phyloP scores from a whole-genome alignment of 2,888 invertebrate genomes.

The Napeogenes inachia region DNA sequence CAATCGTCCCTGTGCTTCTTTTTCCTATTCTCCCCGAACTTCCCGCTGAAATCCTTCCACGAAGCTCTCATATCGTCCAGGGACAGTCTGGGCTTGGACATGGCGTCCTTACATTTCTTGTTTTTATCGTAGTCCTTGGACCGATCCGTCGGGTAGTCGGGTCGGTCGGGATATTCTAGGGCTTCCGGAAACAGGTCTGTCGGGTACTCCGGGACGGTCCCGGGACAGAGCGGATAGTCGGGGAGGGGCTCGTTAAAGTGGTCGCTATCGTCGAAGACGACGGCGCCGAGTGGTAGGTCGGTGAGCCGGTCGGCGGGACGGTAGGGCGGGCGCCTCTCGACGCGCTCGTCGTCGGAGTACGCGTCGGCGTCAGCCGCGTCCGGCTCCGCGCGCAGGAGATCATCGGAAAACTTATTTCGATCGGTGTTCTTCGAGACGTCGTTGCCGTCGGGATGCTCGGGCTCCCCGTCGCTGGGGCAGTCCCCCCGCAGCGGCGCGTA shows the following conservation, averaged over 20 bases:
- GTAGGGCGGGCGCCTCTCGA: not conserved
- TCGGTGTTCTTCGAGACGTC: not conserved
- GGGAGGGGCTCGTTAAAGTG: not conserved
- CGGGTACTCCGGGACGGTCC: not conserved
- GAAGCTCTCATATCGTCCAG: conserved; percentile 51
- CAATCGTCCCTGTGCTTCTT: conserved; percentile 44
- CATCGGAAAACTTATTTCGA: not conserved
- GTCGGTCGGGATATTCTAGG: not conserved
- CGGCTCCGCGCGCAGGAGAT: not conserved
- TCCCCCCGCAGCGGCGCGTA: conserved; percentile 4
- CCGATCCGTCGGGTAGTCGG: conserved; percentile 7
- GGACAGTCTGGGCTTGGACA: conserved; percentile 36
- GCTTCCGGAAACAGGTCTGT: not conserved
- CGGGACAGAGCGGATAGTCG: not conserved
- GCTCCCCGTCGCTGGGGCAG: not conserved
- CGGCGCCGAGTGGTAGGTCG: not conserved
- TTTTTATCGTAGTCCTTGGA: conserved; percentile 14
- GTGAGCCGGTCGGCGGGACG: no score
- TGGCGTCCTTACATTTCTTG: conserved; percentile 23
- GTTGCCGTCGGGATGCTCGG: not conserved
- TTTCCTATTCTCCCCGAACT: conserved; percentile 44
- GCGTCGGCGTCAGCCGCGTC: not conserved
- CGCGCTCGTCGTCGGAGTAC: not conserved
- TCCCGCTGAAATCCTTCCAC: conserved; percentile 52
- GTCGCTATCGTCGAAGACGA: not conserved